Evolutionary conservation across 2,888 invertebrate species (phyloP).

Genomic region (Uropetala carovei): DNA sequence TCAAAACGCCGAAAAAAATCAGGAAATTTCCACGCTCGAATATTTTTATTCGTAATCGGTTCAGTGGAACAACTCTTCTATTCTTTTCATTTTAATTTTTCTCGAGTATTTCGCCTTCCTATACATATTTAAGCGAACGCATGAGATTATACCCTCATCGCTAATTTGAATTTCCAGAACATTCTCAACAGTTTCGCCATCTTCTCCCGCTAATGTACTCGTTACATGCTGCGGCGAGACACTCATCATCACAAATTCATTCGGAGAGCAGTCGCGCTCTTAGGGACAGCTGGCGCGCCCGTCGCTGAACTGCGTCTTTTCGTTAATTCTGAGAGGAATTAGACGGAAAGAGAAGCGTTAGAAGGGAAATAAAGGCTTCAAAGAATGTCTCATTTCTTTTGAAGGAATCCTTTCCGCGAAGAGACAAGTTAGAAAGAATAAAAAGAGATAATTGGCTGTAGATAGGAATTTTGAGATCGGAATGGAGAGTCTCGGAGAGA

Average conservation of each 20-base stretch:
- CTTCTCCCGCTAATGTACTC: neutral
- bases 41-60: no score
- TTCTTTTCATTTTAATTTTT: no score
- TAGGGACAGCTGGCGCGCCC: neutral
- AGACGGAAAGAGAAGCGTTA: neutral
- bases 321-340: neutral
- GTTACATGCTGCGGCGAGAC: neutral
- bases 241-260: neutral
- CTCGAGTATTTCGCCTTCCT: no score
- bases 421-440: neutral
- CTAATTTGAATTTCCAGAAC: no score
- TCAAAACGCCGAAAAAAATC: no score
- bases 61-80: no score
- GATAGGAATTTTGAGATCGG: neutral
- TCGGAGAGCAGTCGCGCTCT: neutral
- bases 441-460: neutral
- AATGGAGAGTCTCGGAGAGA: neutral
- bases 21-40: no score
- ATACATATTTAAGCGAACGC: no score
- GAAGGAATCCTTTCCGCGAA: neutral
- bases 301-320: neutral
- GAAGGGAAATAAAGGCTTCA: neutral
- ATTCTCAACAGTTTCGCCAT: neutral
- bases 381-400: neutral
- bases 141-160: no score